Conservation (phyloP, 2,113 vertebrate species). For the Nansenia antarctica region DNA sequence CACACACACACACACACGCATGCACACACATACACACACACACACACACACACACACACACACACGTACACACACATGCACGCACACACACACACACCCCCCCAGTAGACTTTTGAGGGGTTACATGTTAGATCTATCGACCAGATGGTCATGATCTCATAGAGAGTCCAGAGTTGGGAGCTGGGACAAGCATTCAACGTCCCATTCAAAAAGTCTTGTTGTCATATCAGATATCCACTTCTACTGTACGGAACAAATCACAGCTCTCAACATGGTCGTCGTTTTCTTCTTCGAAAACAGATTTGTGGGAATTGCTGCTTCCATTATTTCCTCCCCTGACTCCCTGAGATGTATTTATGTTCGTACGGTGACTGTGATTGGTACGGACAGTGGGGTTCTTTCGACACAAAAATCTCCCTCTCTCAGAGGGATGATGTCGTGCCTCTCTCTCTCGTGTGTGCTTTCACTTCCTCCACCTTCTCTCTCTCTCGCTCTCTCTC, state of each 20-base stretch:
- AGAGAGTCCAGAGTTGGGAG: background rate
- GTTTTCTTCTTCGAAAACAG: too few relatives aligned
- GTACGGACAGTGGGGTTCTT: background rate
- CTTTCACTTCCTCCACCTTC: background rate
- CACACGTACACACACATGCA: too few relatives aligned
- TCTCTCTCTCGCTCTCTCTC: background rate
- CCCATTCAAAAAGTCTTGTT: too few relatives aligned
- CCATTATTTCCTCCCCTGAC: too few relatives aligned
- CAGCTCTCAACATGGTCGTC: background rate
- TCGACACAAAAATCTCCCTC: background rate
- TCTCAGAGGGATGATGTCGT: background rate
- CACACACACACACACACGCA: background rate
- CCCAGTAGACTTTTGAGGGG: background rate
- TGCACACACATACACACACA: background rate
- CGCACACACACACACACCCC: too few relatives aligned
- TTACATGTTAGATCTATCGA: conserved; percentile 2
- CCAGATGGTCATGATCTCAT: background rate
- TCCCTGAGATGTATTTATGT: too few relatives aligned
- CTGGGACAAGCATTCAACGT: background rate
- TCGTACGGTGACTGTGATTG: background rate
- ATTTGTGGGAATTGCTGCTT: too few relatives aligned
- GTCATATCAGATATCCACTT: background rate
- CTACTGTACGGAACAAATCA: too few relatives aligned
- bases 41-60: background rate
- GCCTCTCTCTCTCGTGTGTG: too few relatives aligned